Conservation (phyloP, 2,888 invertebrate genomes). For the Eurytoma californica region DNA sequence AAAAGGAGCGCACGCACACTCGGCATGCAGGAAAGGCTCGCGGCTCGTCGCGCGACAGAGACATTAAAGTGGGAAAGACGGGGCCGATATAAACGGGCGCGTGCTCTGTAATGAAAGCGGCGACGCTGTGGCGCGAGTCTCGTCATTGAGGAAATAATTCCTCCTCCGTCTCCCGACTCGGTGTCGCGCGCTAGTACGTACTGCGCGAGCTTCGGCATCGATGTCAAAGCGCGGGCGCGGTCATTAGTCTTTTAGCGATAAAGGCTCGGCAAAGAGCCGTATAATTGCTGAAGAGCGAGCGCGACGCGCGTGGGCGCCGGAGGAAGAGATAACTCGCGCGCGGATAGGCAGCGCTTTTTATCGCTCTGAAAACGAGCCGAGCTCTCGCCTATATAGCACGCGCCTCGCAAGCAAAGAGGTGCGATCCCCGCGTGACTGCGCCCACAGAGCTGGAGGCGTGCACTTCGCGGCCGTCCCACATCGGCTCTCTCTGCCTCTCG, state of each 20-base stretch:
- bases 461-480: neutral
- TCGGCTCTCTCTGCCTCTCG: neutral
- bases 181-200: neutral
- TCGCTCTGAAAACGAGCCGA: conserved; percentile 55
- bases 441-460: conserved; percentile 15
- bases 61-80: conserved; percentile 9
- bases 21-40: neutral
- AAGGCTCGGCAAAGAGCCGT: conserved; percentile 49
- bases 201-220: conserved; percentile 21
- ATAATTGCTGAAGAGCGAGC: conserved; percentile 46
- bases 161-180: neutral
- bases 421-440: conserved; percentile 25
- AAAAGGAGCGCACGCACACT: conserved; percentile 8
- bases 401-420: conserved; percentile 8
- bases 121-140: conserved; percentile 35
- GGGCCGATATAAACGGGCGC: neutral
- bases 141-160: conserved; percentile 42
- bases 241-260: conserved; percentile 54
- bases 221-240: conserved; percentile 47
- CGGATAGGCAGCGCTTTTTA: conserved; percentile 57
- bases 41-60: neutral
- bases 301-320: conserved; percentile 20
- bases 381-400: neutral
- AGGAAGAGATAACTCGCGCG: conserved; percentile 19
- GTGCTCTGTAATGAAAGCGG: conserved; percentile 27